Evolutionary conservation across 2,888 invertebrate species (phyloP).

Genomic region (Mesoligia furuncula): DNA sequence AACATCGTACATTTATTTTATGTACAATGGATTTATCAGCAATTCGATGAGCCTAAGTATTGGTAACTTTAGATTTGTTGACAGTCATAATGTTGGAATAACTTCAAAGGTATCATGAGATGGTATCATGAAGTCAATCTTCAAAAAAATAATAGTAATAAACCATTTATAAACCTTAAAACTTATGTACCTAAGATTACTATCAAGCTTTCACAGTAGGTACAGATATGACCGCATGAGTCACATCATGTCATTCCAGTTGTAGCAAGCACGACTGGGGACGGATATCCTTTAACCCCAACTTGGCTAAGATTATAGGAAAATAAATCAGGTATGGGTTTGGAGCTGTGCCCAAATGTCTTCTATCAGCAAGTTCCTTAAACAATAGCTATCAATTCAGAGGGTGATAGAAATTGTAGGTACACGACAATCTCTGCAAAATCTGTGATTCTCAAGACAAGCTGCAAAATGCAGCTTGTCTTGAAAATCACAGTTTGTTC

Average conservation of each 20-base stretch:
- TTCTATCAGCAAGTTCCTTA: slow-evolving; percentile 31
- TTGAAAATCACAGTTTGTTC: background rate
- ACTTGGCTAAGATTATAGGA: slow-evolving; percentile 36
- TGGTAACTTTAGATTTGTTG: slow-evolving; percentile 27
- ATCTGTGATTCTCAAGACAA: too few species aligned
- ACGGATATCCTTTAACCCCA: slow-evolving; percentile 42
- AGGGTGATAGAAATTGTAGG: background rate
- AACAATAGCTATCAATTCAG: slow-evolving; percentile 25
- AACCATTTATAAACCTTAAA: background rate
- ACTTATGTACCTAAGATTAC: background rate
- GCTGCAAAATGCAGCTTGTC: background rate
- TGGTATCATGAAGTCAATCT: background rate
- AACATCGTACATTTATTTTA: slow-evolving; percentile 41
- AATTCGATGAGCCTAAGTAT: slow-evolving; percentile 21
- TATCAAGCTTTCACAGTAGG: background rate
- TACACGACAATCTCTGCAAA: background rate
- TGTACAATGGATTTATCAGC: slow-evolving; percentile 23
- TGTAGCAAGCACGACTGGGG: slow-evolving; percentile 27
- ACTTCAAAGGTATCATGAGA: background rate
- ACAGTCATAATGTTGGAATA: slow-evolving; percentile 2
- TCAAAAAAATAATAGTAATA: background rate
- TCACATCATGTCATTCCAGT: slow-evolving; percentile 26
- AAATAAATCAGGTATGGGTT: slow-evolving; percentile 46
- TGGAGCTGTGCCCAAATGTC: slow-evolving; percentile 49
- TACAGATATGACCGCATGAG: background rate